These are phyloP conservation scores for Eupsittula cactorum DNA, from an alignment of 2,113 vertebrate species.

Conservation along the genomic window DNA sequence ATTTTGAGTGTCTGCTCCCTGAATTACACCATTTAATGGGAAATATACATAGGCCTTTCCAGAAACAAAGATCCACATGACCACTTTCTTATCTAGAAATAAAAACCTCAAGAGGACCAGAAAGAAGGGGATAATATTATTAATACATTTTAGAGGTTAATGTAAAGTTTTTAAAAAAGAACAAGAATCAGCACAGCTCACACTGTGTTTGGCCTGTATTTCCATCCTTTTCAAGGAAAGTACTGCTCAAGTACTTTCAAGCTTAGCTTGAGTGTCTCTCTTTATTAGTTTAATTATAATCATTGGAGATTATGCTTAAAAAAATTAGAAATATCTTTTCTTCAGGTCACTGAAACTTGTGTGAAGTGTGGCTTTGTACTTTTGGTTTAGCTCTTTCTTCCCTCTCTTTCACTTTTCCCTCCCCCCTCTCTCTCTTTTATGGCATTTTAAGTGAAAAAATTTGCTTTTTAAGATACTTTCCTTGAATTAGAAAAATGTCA, in stretches of 20 bases:
- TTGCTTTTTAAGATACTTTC: not conserved
- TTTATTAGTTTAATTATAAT: constrained; percentile 65
- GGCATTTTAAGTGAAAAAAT: not conserved
- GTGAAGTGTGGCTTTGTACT: constrained; percentile 56
- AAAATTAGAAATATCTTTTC: constrained; percentile 52
- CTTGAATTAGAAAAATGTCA: not conserved
- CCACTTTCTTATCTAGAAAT: not conserved
- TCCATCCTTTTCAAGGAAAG: constrained; percentile 2
- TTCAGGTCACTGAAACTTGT: constrained; percentile 65
- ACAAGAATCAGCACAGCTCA: not conserved
- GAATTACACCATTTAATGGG: not conserved
- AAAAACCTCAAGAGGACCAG: not conserved
- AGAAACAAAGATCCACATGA: not conserved
- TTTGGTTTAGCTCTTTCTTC: not conserved
- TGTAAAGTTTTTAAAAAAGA: not conserved
- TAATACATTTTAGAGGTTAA: not conserved
- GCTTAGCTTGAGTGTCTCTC: constrained; percentile 30
- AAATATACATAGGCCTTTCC: not conserved
- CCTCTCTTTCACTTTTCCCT: not conserved
- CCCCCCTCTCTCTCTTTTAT: not conserved
- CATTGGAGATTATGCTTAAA: constrained; percentile 44
- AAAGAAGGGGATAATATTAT: not conserved
- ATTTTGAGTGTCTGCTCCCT: not conserved
- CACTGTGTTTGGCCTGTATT: not conserved
- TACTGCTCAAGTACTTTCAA: not conserved